Evolutionary conservation across 2,113 vertebrate species (phyloP).

Genomic region (Lontra canadensis): DNA sequence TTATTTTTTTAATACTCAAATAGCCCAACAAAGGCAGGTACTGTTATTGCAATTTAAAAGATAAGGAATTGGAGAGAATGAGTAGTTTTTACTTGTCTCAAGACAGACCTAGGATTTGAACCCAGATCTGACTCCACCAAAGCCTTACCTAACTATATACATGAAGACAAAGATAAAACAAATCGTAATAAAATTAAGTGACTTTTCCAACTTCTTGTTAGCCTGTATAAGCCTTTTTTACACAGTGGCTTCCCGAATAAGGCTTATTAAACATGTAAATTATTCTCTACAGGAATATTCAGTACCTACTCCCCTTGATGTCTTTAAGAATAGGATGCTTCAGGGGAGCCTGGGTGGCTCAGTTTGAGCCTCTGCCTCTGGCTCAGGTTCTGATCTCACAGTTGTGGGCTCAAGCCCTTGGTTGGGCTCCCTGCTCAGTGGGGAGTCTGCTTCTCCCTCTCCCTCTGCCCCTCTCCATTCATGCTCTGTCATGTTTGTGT

Average conservation of each 20-base stretch:
- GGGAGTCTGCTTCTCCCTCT: background rate
- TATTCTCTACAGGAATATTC: constrained; percentile 8
- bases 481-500: background rate
- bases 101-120: background rate
- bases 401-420: background rate
- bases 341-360: background rate
- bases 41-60: constrained; percentile 35
- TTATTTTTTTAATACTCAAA: background rate
- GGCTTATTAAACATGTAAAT: constrained; percentile 1
- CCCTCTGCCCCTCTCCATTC: no score
- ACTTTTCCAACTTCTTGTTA: constrained; percentile 34
- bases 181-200: background rate
- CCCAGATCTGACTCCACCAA: background rate
- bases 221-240: background rate
- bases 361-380: background rate
- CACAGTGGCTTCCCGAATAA: background rate
- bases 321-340: constrained; percentile 11
- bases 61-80: background rate
- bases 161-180: constrained; percentile 13
- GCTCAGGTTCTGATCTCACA: background rate
- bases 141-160: background rate
- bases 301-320: constrained; percentile 14
- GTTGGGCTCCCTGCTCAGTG: background rate
- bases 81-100: constrained; percentile 5
- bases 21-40: background rate